Percentiles rank a stretch among this genome's conserved stretches.
These are phyloP conservation scores for Brachionichthys hirsutus DNA, from an alignment of 2,113 vertebrate genomes.

Conservation along the genomic window DNA sequence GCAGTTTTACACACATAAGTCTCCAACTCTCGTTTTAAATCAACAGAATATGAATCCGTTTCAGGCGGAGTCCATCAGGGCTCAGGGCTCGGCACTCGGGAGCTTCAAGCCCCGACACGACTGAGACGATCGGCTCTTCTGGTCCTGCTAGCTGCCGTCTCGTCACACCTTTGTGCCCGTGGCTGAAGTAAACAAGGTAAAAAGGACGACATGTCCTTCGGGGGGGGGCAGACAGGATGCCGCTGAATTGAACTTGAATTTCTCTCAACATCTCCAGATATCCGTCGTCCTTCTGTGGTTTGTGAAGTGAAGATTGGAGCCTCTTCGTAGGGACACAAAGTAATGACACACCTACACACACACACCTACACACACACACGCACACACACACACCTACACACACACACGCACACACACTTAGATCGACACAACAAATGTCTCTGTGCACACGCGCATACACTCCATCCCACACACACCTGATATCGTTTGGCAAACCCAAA, in stretches of 20 bases:
- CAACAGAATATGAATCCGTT: not conserved
- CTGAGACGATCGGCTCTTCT: conserved; percentile 35
- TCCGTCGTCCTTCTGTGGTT: too few relatives aligned
- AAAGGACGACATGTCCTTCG: not conserved
- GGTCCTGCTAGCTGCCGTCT: conserved; percentile 58
- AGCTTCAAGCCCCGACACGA: conserved; percentile 54
- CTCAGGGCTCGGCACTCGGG: not conserved
- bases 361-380: too few relatives aligned
- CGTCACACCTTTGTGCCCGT: conserved; percentile 40
- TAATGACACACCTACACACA: too few relatives aligned
- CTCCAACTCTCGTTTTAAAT: not conserved
- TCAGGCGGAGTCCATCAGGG: not conserved
- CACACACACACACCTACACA: too few relatives aligned
- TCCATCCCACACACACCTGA: conserved; percentile 13
- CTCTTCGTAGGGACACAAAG: too few relatives aligned
- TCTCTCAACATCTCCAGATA: too few relatives aligned
- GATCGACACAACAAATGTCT: not conserved
- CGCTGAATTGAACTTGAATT: too few relatives aligned
- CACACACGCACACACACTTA: conserved; percentile 5
- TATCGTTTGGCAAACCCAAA: conserved; percentile 52
- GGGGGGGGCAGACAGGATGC: too few relatives aligned
- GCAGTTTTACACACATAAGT: not conserved
- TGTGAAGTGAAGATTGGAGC: too few relatives aligned
- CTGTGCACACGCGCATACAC: not conserved
- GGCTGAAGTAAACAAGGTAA: conserved; percentile 18